Conservation (phyloP, 2,888 invertebrate genomes). For the Idaea biselata region DNA sequence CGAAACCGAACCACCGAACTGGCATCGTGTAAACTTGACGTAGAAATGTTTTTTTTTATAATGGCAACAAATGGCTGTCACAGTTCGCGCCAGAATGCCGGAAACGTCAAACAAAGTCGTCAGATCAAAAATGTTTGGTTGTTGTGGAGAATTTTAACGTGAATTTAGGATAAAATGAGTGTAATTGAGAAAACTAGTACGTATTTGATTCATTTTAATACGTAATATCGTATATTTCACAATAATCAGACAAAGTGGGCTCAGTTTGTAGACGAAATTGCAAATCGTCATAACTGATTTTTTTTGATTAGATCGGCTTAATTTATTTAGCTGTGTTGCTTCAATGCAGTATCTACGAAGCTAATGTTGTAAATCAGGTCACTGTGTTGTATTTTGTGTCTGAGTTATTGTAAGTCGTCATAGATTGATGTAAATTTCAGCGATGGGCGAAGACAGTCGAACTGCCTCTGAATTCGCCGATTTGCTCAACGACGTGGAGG, state of each 20-base stretch:
- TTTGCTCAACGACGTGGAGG: background rate
- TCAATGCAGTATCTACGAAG: background rate
- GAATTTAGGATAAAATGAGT: constrained; percentile 5
- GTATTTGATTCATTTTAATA: constrained; percentile 3
- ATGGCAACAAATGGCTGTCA: constrained; percentile 30
- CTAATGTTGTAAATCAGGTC: background rate
- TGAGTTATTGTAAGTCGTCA: background rate
- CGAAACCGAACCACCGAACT: too few species aligned
- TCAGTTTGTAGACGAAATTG: background rate
- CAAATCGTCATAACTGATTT: background rate
- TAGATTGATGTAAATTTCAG: background rate
- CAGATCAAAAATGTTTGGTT: constrained; percentile 23
- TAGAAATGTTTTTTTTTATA: constrained; percentile 10
- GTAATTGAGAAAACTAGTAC: background rate
- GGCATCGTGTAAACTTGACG: constrained; percentile 25
- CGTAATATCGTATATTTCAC: background rate
- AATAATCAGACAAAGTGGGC: background rate
- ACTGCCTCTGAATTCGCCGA: background rate
- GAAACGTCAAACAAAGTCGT: constrained; percentile 25
- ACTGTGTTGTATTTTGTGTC: background rate
- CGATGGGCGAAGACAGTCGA: background rate
- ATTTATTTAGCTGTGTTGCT: background rate
- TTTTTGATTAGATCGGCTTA: background rate
- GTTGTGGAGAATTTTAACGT: background rate
- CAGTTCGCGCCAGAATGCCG: constrained; percentile 62